Percentiles rank a stretch among this genome's conserved stretches.
These are phyloP conservation scores for Danionella dracula DNA, from an alignment of 2,797 vertebrate genomes.

Conservation along the genomic window DNA sequence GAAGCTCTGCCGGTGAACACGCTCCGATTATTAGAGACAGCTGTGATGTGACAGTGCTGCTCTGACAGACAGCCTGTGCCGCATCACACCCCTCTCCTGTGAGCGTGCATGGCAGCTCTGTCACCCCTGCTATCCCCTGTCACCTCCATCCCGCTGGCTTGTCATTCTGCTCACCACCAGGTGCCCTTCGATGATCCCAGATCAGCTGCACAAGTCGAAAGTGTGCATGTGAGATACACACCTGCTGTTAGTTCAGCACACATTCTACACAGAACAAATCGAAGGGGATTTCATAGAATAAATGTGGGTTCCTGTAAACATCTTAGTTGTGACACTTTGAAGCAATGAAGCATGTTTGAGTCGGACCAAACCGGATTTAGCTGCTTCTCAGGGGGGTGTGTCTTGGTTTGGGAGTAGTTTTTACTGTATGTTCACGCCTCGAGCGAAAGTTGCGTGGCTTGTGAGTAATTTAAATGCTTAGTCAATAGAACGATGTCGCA, in stretches of 20 bases:
- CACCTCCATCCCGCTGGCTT: conserved; percentile 22
- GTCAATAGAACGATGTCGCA: too few species aligned
- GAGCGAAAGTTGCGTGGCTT: too few species aligned
- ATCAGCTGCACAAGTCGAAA: neutral
- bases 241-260: neutral
- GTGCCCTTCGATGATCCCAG: neutral
- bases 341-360: too few species aligned
- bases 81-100: conserved; percentile 21
- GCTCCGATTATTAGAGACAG: conserved; percentile 35
- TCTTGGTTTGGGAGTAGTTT: too few species aligned
- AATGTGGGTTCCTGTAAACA: neutral
- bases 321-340: too few species aligned
- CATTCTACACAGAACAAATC: neutral
- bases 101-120: conserved; percentile 12
- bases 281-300: neutral
- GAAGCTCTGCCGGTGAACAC: neutral
- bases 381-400: too few species aligned
- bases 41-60: conserved; percentile 25
- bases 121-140: conserved; percentile 31
- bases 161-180: neutral
- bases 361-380: too few species aligned
- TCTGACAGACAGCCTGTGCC: conserved; percentile 8
- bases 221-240: neutral
- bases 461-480: too few species aligned
- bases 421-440: too few species aligned